Conservation (phyloP, 1,140 invertebrate species). For the Lysiphlebus fabarum region DNA sequence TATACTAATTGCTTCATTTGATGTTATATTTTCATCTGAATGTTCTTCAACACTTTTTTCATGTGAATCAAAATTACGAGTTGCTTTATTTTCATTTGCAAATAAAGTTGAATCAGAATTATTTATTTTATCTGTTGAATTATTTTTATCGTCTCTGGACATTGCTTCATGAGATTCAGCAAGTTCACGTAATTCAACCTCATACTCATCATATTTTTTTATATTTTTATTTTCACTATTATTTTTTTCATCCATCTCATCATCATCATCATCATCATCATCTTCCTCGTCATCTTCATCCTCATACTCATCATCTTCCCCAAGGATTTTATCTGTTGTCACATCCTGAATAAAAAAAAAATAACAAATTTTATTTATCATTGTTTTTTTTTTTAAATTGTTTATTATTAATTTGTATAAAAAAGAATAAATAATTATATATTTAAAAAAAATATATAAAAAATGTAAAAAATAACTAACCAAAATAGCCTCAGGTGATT, state of each 20-base stretch:
- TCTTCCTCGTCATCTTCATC: constrained; percentile 32
- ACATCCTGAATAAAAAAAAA: constrained; percentile 12
- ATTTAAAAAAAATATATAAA: no score
- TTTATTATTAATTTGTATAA: no score
- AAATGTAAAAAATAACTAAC: constrained; percentile 17
- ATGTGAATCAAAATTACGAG: constrained; percentile 34
- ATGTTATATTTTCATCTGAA: constrained; percentile 35
- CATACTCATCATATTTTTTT: constrained; percentile 40
- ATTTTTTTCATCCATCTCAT: constrained; percentile 19
- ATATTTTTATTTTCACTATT: constrained; percentile 21
- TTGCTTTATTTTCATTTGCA: not conserved
- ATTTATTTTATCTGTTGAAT: constrained; percentile 23
- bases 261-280: constrained; percentile 24
- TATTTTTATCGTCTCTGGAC: constrained; percentile 40
- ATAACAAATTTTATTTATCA: no score
- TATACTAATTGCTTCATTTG: constrained; percentile 34
- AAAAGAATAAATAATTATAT: no score
- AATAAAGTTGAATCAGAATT: constrained; percentile 4
- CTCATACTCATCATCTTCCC: constrained; percentile 18
- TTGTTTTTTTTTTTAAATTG: not conserved
- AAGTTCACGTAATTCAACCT: constrained; percentile 42
- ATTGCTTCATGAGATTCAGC: constrained; percentile 45
- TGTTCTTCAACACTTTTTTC: constrained; percentile 33
- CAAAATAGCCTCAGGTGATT: not conserved
- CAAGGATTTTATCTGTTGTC: constrained; percentile 11